A percentile compares a stretch with the other conserved stretches of the same genome.
phyloP scores from a whole-genome alignment of 2,797 vertebrate genomes.

The Microtus californicus region DNA sequence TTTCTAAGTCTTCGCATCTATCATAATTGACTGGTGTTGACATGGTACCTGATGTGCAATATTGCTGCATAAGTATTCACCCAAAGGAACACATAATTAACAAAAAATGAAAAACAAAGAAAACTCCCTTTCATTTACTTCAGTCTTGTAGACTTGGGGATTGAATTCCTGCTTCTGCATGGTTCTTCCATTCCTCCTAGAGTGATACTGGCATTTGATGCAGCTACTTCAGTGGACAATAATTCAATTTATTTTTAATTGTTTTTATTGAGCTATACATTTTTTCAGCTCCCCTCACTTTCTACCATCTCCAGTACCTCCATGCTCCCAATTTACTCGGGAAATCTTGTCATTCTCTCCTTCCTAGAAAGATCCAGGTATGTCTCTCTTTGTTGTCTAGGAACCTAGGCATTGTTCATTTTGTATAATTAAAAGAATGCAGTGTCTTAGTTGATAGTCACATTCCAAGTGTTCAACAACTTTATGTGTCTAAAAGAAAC shows the following conservation, averaged over 20 bases:
- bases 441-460: not conserved
- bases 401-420: not conserved
- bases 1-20: conserved; percentile 27
- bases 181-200: not conserved
- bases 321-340: too few relatives aligned
- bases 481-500: not conserved
- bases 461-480: not conserved
- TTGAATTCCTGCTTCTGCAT: not conserved
- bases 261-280: too few relatives aligned
- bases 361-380: too few relatives aligned
- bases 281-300: too few relatives aligned
- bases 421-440: not conserved
- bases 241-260: not conserved
- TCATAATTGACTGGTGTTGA: conserved; percentile 37
- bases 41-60: not conserved
- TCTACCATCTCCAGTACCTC: too few relatives aligned
- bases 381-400: too few relatives aligned
- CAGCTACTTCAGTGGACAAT: not conserved
- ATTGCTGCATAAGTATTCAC: not conserved
- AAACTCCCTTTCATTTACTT: not conserved
- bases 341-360: too few relatives aligned
- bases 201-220: not conserved
- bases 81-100: not conserved
- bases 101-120: not conserved
- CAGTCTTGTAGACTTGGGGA: not conserved